Evolutionary conservation across 2,113 vertebrate species (phyloP).

Genomic region (Oncorhynchus kisutch): DNA sequence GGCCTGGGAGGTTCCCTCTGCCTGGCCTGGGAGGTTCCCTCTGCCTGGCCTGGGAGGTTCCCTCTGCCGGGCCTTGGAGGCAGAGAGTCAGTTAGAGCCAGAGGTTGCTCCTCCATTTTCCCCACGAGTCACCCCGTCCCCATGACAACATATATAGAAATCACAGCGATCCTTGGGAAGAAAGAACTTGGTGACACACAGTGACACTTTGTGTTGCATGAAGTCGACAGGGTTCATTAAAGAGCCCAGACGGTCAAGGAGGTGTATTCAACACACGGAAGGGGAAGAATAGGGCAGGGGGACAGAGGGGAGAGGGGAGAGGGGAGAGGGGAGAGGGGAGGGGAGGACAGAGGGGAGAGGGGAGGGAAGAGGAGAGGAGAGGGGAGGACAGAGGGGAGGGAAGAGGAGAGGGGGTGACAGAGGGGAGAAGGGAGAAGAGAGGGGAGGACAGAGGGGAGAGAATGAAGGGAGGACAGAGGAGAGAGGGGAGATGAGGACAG

Average conservation of each 20-base stretch:
- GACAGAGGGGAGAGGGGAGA: conserved; percentile 50
- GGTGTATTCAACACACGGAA: conserved; percentile 88
- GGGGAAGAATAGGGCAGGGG: conserved; percentile 83
- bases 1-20: too few species aligned
- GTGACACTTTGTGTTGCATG: conserved; percentile 92
- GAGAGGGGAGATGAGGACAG: conserved; percentile 1
- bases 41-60: too few species aligned
- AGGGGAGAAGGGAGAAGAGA: not conserved
- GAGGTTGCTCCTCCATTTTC: conserved; percentile 88
- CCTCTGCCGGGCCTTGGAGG: too few species aligned
- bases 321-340: not conserved
- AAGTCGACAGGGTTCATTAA: conserved; percentile 89
- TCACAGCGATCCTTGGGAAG: conserved; percentile 95
- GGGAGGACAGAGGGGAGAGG: too few species aligned
- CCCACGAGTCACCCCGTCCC: conserved; percentile 87
- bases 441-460: not conserved
- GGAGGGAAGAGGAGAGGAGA: not conserved
- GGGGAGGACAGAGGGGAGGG: conserved; percentile 50
- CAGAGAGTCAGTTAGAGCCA: conserved; percentile 80
- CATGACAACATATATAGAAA: conserved; percentile 99
- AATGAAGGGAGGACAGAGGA: conserved; percentile 53
- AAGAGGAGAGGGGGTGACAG: conserved; percentile 47
- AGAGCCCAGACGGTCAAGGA: conserved; percentile 82
- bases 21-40: too few species aligned
- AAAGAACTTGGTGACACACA: conserved; percentile 90